These are phyloP conservation scores for Phoenicopterus ruber DNA, from an alignment of 2,113 vertebrate genomes.

Conservation along the genomic window DNA sequence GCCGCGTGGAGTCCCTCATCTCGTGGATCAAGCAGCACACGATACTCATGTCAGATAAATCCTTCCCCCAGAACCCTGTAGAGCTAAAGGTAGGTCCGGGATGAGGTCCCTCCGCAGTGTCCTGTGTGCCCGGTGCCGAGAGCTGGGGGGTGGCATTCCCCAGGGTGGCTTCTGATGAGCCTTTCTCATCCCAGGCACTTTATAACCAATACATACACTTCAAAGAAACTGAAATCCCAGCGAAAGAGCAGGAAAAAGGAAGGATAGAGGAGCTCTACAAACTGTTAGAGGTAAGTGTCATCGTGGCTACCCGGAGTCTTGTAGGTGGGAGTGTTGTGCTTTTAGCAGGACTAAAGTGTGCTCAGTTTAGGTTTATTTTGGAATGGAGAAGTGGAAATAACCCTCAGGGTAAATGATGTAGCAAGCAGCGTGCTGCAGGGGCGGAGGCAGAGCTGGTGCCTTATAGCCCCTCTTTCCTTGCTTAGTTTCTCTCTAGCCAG, in stretches of 20 bases:
- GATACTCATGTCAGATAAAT: conserved; percentile 92
- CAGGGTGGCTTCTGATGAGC: not conserved
- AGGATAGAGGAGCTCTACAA: conserved; percentile 91
- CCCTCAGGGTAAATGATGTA: not conserved
- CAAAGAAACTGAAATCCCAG: conserved; percentile 95
- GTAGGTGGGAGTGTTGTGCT: not conserved
- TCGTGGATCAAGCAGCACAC: conserved; percentile 96
- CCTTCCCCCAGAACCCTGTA: conserved; percentile 94
- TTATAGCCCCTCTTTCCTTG: fast-evolving
- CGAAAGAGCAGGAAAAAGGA: conserved; percentile 88
- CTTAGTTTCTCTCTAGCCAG: not conserved
- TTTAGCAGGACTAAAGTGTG: not conserved
- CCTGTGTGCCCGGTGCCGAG: fast-evolving
- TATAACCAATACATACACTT: conserved; percentile 99
- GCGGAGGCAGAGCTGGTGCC: not conserved
- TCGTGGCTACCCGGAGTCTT: not conserved
- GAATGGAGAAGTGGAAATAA: not conserved
- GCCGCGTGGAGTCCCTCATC: conserved; percentile 85
- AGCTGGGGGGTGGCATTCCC: not conserved
- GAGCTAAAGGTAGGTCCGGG: conserved; percentile 88
- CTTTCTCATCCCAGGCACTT: conserved; percentile 85
- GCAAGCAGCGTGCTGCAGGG: fast-evolving
- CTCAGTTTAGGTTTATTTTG: not conserved
- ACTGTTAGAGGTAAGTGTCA: conserved; percentile 85
- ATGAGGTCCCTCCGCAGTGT: fast-evolving